phyloP scores from a whole-genome alignment of 2,888 invertebrate genomes.

The Tenthredo amoena region DNA sequence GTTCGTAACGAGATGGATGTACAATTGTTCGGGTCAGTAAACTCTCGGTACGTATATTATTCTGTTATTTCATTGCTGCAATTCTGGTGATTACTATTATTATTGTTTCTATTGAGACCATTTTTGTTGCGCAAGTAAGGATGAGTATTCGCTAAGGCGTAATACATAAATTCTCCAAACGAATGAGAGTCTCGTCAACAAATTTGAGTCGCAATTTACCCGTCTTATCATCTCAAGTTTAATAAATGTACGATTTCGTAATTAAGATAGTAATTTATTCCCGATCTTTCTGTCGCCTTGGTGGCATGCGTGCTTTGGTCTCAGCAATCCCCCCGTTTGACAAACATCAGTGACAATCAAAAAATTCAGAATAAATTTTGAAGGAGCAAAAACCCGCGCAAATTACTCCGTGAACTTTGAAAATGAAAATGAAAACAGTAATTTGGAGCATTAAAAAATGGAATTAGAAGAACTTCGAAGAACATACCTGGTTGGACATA shows the following conservation, averaged over 20 bases:
- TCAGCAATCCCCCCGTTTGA: not conserved
- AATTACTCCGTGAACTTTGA: not conserved
- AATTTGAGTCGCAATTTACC: conserved; percentile 12
- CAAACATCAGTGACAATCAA: not conserved
- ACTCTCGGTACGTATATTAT: conserved; percentile 21
- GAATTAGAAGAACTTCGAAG: not conserved
- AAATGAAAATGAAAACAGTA: not conserved
- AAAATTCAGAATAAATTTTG: not conserved
- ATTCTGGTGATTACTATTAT: not conserved
- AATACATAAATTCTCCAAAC: not conserved
- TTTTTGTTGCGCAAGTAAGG: not conserved
- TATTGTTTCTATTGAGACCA: not conserved
- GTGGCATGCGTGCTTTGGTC: not conserved
- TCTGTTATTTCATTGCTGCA: not conserved
- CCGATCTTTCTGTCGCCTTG: not conserved
- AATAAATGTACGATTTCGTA: not conserved
- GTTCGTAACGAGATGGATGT: not conserved
- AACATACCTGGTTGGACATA: conserved; percentile 68
- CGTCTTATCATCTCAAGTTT: not conserved
- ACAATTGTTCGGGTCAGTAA: not conserved
- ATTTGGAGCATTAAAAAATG: not conserved
- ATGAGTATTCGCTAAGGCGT: not conserved
- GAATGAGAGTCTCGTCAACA: not conserved
- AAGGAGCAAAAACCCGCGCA: not conserved
- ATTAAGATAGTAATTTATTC: not conserved